Conservation (phyloP, 2,797 vertebrate species). For the Mareca penelope region DNA sequence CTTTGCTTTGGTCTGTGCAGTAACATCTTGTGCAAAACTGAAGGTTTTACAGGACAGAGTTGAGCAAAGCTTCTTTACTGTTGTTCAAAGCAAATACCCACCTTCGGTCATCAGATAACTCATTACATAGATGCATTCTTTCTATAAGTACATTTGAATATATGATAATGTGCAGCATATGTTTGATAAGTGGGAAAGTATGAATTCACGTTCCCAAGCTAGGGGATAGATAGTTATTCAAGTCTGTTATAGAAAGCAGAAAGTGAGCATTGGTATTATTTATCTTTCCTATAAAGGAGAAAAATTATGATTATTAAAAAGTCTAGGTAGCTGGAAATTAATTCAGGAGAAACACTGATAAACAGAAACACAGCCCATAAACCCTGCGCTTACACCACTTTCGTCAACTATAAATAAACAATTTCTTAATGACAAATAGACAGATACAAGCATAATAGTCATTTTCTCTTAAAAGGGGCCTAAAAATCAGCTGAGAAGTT, state of each 20-base stretch:
- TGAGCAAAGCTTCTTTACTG: not conserved
- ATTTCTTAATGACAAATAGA: slow-evolving; percentile 46
- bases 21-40: not conserved
- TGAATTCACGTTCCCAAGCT: not conserved
- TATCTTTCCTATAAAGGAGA: slow-evolving; percentile 18
- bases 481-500: not conserved
- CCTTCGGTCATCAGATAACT: not conserved
- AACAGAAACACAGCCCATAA: slow-evolving; percentile 7
- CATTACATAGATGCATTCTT: not conserved
- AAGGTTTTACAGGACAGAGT: not conserved
- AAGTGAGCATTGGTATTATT: not conserved
- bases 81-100: not conserved
- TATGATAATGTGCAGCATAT: not conserved
- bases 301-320: not conserved
- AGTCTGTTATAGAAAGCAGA: slow-evolving; percentile 13
- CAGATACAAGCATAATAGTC: not conserved
- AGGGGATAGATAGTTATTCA: not conserved
- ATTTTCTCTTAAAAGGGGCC: not conserved
- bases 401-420: not conserved
- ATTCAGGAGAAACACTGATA: slow-evolving; percentile 26
- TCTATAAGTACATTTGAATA: not conserved
- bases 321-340: not conserved
- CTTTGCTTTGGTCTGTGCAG: not conserved
- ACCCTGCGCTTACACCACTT: not conserved
- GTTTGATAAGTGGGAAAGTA: not conserved